Evolutionary conservation across 2,888 invertebrate species (phyloP), one percentile per base, ranked within the genome.

Genomic region (Diarsia mendica): DNA sequence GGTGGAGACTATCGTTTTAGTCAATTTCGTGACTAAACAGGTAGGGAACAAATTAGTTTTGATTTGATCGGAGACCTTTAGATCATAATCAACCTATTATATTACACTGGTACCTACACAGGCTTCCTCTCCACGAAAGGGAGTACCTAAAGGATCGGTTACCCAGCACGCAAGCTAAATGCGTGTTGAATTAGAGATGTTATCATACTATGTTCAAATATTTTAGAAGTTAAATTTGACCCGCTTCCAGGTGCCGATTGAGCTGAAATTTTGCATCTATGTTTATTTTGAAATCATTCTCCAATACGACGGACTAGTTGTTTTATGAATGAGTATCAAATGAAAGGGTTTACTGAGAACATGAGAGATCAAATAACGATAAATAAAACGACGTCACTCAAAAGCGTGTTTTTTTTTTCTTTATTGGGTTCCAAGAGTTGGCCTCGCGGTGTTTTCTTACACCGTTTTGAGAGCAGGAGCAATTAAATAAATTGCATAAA

Each of bases 1-100:
- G 28, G 3, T 67, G 61, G n/a, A 75, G 61, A 49, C 48, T 55
- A 46, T 65, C 13, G 68, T 28, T 53, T 55, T n/a, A 55, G 49
- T 5, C 11, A 55, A 39, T 0, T 15, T 15, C 3, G 8, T 63
- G 33, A 63, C 20, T 18, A 44, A 66, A 53, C 23, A 15, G 8
- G 48, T 44, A 44, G 6, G 5, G 20, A 11, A 39, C 5, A 61
- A n/a, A n/a, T n/a, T 10, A 53, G 11, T 11, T 13, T 55, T 23
- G 23, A 23, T 13, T 55, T 13, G 2, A 55, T 15, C 23, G 23
- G 23, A 55, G 55, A 55, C 39, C 39, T 39, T 39, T 39, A 39
- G 39, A 39, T 39, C 5, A 39, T 39, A 39, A 39, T 28, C 18
- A 58, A 18, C 9, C 9, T 60, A 3, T 10, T 18, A 18, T 18